phyloP scores from a whole-genome alignment of 37 sponge, comb jelly and placozoan genomes.

The Crambe crambe region DNA sequence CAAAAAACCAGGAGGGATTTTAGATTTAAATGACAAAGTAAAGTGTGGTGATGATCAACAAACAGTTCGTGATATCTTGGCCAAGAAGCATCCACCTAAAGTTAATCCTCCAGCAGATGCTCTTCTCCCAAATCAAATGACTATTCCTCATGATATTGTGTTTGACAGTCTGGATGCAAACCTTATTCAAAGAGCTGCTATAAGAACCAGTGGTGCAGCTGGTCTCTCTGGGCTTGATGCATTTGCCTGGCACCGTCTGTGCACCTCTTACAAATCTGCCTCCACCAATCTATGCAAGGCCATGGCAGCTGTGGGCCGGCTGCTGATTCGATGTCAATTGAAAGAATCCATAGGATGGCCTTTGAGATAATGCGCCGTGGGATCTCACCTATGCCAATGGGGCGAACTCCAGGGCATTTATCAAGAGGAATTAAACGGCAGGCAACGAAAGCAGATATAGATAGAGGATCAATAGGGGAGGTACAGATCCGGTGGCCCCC shows the following conservation, averaged over 20 bases:
- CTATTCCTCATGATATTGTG: no score
- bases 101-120: no score
- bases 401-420: no score
- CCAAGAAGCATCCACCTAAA: no score
- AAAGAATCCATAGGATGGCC: constrained; percentile 24
- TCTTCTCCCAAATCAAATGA: no score
- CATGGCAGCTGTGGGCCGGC: constrained; percentile 30
- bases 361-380: constrained; percentile 45
- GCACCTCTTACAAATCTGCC: constrained; percentile 42
- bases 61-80: no score
- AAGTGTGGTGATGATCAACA: no score
- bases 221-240: constrained; percentile 57
- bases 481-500: constrained; percentile 39
- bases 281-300: constrained; percentile 32
- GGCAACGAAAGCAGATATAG: constrained; percentile 51
- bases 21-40: no score
- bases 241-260: constrained; percentile 35
- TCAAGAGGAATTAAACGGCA: constrained; percentile 65
- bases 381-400: constrained; percentile 52
- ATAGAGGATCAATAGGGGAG: no score
- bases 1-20: no score
- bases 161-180: constrained; percentile 18
- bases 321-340: constrained; percentile 34
- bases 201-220: constrained; percentile 40
- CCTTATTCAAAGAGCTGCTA: constrained; percentile 5